These are phyloP conservation scores for Apodemia mormo DNA, from an alignment of 2,888 invertebrate species.

Conservation along the genomic window DNA sequence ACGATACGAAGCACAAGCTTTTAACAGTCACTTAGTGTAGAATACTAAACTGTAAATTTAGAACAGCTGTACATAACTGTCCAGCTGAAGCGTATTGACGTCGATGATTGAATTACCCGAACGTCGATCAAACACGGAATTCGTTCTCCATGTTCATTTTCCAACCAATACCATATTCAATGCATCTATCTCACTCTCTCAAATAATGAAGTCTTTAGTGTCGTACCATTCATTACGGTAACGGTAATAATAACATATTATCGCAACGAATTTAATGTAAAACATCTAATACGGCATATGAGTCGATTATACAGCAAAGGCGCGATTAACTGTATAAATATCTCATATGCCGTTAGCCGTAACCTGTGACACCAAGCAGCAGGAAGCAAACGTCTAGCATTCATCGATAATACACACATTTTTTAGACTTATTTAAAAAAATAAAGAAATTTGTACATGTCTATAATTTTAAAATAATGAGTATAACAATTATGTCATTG, in stretches of 20 bases:
- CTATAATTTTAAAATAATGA: too few species aligned
- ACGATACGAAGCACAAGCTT: background rate
- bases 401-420: too few species aligned
- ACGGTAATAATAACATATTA: background rate
- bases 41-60: slow-evolving; percentile 42
- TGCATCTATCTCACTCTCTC: slow-evolving; percentile 38
- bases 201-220: background rate
- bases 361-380: too few species aligned
- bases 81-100: background rate
- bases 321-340: too few species aligned
- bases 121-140: slow-evolving; percentile 35
- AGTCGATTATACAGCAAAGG: too few species aligned
- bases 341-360: too few species aligned
- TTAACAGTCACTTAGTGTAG: background rate
- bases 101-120: slow-evolving; percentile 15
- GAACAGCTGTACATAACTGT: slow-evolving; percentile 47
- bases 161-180: slow-evolving; percentile 32
- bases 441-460: too few species aligned
- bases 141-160: slow-evolving; percentile 38
- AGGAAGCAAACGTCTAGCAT: too few species aligned
- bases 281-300: background rate
- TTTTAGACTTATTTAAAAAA: too few species aligned
- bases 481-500: too few species aligned
- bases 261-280: background rate
- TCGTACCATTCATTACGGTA: slow-evolving; percentile 1